Conservation (phyloP, 2,797 vertebrate genomes). For the Dromococcyx pavoninus region DNA sequence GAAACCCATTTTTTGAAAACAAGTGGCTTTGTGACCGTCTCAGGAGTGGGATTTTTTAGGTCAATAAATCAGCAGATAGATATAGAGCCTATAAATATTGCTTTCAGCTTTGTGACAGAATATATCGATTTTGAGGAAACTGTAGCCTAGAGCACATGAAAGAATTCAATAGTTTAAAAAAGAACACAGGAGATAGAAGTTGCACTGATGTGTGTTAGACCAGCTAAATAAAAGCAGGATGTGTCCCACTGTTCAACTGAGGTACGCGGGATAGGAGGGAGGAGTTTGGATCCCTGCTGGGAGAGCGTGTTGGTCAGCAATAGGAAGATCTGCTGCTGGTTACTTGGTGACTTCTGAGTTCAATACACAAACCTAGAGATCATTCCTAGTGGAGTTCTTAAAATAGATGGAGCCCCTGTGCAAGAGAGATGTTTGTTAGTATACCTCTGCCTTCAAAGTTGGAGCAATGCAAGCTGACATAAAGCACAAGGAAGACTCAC, state of each 20-base stretch:
- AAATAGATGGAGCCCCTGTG: not conserved
- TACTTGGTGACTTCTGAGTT: not conserved
- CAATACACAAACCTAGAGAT: not conserved
- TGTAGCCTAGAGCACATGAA: rapidly evolving
- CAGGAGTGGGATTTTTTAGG: not conserved
- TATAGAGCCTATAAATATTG: not conserved
- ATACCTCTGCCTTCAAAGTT: not conserved
- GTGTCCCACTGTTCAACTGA: rapidly evolving
- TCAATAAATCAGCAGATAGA: not conserved
- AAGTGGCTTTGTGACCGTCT: not conserved
- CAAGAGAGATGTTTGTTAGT: not conserved
- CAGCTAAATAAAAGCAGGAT: not conserved
- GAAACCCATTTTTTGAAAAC: not conserved
- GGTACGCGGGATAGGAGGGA: not conserved
- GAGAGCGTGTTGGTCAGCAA: rapidly evolving
- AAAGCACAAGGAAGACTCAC: not conserved
- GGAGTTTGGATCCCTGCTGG: not conserved
- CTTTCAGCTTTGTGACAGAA: not conserved
- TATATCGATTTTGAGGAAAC: not conserved
- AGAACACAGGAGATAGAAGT: not conserved
- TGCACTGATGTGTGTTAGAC: rapidly evolving
- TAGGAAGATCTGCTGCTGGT: not conserved
- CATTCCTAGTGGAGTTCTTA: rapidly evolving
- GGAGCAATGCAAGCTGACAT: rapidly evolving
- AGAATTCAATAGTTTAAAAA: not conserved